A percentile compares a stretch with the other conserved stretches of the same genome.
Evolutionary conservation across 1,140 invertebrate species (phyloP).

Genomic region (Mycetomoellerius zeteki): DNA sequence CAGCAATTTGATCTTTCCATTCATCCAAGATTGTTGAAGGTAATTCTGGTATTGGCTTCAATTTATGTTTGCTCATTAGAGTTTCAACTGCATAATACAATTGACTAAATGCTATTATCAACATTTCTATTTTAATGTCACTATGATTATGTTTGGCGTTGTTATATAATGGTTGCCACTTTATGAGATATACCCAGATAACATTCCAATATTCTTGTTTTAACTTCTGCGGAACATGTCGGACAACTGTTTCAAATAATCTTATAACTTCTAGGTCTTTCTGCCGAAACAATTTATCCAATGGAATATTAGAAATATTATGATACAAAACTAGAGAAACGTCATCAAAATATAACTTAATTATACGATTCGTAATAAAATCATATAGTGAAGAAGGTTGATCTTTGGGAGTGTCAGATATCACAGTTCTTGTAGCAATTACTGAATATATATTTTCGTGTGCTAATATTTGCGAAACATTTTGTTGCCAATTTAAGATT

Average conservation of each 20-base stretch:
- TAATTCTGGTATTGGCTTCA: constrained; percentile 84
- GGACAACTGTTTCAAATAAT: constrained; percentile 80
- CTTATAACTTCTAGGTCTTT: constrained; percentile 85
- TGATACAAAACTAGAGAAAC: constrained; percentile 73
- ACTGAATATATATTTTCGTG: constrained; percentile 64
- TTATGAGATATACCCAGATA: constrained; percentile 89
- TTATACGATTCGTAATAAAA: constrained; percentile 64
- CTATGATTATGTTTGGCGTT: constrained; percentile 83
- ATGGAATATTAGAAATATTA: constrained; percentile 79
- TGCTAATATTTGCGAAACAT: constrained; percentile 14
- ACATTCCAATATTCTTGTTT: constrained; percentile 89
- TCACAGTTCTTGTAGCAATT: constrained; percentile 68
- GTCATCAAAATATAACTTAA: constrained; percentile 75
- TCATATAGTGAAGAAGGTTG: background rate
- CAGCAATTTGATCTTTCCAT: constrained; percentile 88
- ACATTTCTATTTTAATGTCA: constrained; percentile 85
- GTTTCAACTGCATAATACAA: constrained; percentile 86
- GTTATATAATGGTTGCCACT: constrained; percentile 88
- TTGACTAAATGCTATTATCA: constrained; percentile 86
- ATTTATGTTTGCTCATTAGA: constrained; percentile 85
- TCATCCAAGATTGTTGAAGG: constrained; percentile 87
- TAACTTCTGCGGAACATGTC: constrained; percentile 83
- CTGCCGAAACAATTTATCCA: constrained; percentile 80
- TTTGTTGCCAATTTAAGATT: constrained; percentile 54
- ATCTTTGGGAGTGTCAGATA: background rate